These are phyloP conservation scores for Ochlodes sylvanus DNA, from an alignment of 2,888 invertebrate genomes.

Conservation along the genomic window DNA sequence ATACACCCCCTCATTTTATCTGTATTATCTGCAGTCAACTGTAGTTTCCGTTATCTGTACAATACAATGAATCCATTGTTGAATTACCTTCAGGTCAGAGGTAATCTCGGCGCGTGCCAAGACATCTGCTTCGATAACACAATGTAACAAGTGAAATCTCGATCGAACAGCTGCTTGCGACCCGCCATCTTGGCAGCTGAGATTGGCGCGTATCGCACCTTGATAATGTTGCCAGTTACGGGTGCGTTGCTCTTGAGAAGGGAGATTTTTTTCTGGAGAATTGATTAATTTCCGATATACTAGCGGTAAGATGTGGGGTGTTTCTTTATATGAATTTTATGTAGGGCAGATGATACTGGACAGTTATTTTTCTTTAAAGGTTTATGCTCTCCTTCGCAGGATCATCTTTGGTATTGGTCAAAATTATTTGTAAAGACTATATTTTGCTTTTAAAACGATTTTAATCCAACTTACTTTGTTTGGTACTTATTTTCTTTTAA, in stretches of 20 bases:
- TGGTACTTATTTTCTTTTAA: too few relatives aligned
- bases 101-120: conserved; percentile 55
- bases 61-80: conserved; percentile 23
- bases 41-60: conserved; percentile 26
- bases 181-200: conserved; percentile 34
- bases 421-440: too few relatives aligned
- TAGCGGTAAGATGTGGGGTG: conserved; percentile 26
- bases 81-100: conserved; percentile 54
- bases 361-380: not conserved
- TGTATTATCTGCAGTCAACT: conserved; percentile 7
- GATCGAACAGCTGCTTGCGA: conserved; percentile 28
- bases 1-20: conserved; percentile 22
- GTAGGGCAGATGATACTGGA: conserved; percentile 12
- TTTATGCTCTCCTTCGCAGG: not conserved
- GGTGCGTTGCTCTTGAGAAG: conserved; percentile 25
- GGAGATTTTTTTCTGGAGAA: conserved; percentile 33
- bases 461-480: too few relatives aligned
- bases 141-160: conserved; percentile 35
- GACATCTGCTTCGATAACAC: conserved; percentile 42
- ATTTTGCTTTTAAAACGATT: too few relatives aligned
- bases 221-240: conserved; percentile 32
- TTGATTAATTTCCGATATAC: conserved; percentile 31
- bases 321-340: conserved; percentile 6
- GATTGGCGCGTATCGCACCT: conserved; percentile 35
- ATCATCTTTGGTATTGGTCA: too few relatives aligned